Percentiles rank a stretch among this genome's conserved stretches.
Conservation (phyloP, 1,140 invertebrate genomes). For the Halesus radiatus region DNA sequence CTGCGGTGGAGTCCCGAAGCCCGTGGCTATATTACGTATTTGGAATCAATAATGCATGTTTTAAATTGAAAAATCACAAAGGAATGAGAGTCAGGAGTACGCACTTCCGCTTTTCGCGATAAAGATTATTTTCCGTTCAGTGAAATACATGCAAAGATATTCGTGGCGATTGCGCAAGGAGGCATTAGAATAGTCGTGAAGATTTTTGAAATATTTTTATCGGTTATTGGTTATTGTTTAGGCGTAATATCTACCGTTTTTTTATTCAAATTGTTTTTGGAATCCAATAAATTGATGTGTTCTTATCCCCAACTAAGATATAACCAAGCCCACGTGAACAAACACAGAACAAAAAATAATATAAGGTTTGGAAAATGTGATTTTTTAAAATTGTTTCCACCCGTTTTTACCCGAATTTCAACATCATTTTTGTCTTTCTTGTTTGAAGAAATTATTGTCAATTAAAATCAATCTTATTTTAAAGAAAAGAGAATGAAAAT, state of each 20-base stretch:
- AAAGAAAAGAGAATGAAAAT: too few species aligned
- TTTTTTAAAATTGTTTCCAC: too few species aligned
- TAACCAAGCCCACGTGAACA: too few species aligned
- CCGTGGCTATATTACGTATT: slow-evolving; percentile 23
- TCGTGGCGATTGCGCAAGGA: slow-evolving; percentile 10
- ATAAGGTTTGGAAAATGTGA: too few species aligned
- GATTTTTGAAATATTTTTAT: slow-evolving; percentile 24
- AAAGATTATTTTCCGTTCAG: background rate
- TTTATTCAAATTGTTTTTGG: background rate
- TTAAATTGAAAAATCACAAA: slow-evolving; percentile 33
- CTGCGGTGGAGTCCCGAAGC: background rate
- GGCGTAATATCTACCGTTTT: background rate
- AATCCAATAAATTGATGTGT: too few species aligned
- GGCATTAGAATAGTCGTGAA: background rate
- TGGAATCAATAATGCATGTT: slow-evolving; percentile 44
- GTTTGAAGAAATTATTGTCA: too few species aligned
- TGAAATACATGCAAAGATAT: background rate
- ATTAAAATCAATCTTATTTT: too few species aligned
- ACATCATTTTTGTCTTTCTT: too few species aligned
- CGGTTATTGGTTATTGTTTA: slow-evolving; percentile 1
- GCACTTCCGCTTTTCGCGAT: slow-evolving; percentile 8
- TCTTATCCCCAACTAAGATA: too few species aligned
- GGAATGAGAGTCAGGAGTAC: background rate
- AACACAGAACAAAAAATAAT: too few species aligned
- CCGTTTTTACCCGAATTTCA: too few species aligned